Evolutionary conservation across 2,797 vertebrate species (phyloP).

Genomic region (Sebastes iracundus): DNA sequence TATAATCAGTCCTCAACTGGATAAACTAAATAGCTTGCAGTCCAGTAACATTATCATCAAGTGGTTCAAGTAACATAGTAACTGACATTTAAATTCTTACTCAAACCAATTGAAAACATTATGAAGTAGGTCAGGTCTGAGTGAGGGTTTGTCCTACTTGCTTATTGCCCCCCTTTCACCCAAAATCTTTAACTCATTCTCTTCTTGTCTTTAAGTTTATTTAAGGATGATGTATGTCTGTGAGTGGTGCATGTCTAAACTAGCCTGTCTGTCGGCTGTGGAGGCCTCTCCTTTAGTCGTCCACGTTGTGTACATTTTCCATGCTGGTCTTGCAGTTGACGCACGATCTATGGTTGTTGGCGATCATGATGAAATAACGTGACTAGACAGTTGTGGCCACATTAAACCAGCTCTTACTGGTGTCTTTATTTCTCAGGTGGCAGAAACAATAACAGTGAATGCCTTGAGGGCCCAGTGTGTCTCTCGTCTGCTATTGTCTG

Average conservation of each 20-base stretch:
- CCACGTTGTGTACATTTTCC: slow-evolving; percentile 6
- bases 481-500: slow-evolving; percentile 31
- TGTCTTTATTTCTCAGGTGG: slow-evolving; percentile 21
- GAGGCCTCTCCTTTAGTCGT: neutral
- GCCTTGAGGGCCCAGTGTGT: slow-evolving; percentile 22
- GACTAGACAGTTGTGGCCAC: slow-evolving; percentile 10
- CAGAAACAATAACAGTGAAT: slow-evolving; percentile 33
- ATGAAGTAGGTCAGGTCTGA: slow-evolving; percentile 21
- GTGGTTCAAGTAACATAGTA: neutral
- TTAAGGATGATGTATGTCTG: slow-evolving; percentile 46
- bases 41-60: slow-evolving; percentile 6
- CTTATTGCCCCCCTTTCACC: neutral
- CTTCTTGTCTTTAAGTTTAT: slow-evolving; percentile 51
- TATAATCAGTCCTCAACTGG: neutral
- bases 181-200: slow-evolving; percentile 39
- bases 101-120: neutral
- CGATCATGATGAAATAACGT: neutral
- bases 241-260: slow-evolving; percentile 35
- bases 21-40: neutral
- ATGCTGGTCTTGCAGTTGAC: neutral
- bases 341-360: neutral
- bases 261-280: slow-evolving; percentile 1
- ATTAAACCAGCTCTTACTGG: neutral
- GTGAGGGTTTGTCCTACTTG: slow-evolving; percentile 2
- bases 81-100: neutral